Base-by-base conservation (phyloP, 1,140 invertebrate genomes). In the Acromyrmex heyeri region DNA sequence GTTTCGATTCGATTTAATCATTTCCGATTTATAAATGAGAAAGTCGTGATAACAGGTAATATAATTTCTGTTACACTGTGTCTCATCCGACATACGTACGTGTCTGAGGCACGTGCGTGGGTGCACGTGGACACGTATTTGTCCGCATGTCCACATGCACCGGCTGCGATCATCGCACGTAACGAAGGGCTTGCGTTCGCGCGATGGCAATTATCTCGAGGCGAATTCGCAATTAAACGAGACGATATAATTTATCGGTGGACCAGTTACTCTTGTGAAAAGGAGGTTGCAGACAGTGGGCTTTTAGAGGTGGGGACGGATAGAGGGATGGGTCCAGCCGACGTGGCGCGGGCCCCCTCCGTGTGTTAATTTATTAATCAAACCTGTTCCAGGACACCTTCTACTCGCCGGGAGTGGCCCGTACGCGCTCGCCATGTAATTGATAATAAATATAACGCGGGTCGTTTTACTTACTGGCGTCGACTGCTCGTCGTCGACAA, bases 311-410 rank as follows among this genome's bases (percentile, higher is more conserved):
- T 10, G 48, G 34, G 53, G 12, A 24, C 14, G 16, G 14, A 27
- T 3, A 14, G 16, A 2, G 38, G 53, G 65, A 44, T n/a, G 48
- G 21, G 65, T 18, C 38, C 67, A 48, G 79, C n/a, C 79, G 67
- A 82, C 53, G 79, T 61, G 79, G 79, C 67, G 79, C 62, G 85
- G 78, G 57, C 50, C 57, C 64, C 75, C 64, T 82, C 64, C 65
- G 62, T 86, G 85, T 44, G 64, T 79, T 87, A 87, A 87, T 87
- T 87, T 87, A 87, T 87, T 86, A 87, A 87, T 87, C 86, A 87
- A 87, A 87, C 85, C 86, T 87, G 86, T 87, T 87, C 30, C 72
- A 65, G 69, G 85, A 86, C 82, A 87, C 86, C 85, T 70, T 86
- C 59, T 53, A 50, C 69, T 79, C 86, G 55, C 65, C 67, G 34